Conservation (phyloP, 2,113 vertebrate species). For the Hippocampus abdominalis region DNA sequence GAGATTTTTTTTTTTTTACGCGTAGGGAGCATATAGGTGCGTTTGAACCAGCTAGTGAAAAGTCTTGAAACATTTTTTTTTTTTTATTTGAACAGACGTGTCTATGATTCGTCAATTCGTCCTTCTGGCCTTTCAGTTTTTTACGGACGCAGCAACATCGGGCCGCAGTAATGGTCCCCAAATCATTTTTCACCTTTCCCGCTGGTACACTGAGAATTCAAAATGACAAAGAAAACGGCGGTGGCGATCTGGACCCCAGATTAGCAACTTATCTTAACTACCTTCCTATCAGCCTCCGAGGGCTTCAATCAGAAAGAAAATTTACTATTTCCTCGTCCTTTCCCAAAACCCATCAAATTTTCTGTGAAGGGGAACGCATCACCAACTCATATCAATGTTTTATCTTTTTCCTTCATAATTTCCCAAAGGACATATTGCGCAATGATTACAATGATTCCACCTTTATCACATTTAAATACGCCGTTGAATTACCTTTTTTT, state of each 20-base stretch:
- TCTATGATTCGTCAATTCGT: too few species aligned
- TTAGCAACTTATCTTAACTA: constrained; percentile 48
- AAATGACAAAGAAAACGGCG: constrained; percentile 31
- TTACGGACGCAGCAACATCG: constrained; percentile 29
- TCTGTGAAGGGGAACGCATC: background rate
- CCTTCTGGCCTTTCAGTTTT: constrained; percentile 32
- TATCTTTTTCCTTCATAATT: background rate
- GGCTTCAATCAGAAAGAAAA: constrained; percentile 31
- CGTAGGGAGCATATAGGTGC: constrained; percentile 13
- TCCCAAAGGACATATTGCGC: background rate
- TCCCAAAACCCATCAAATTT: constrained; percentile 14
- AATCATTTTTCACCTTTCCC: constrained; percentile 58
- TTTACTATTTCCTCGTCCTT: constrained; percentile 10
- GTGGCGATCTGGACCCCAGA: constrained; percentile 46
- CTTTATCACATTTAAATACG: background rate
- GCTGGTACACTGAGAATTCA: constrained; percentile 46
- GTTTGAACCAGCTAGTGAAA: background rate
- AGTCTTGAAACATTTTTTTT: background rate
- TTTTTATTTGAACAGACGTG: background rate
- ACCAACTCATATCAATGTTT: background rate
- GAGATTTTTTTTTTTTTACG: constrained; percentile 1
- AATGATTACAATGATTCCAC: background rate
- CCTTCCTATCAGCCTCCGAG: constrained; percentile 28
- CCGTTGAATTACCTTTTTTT: background rate
- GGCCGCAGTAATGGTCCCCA: constrained; percentile 39